Base-by-base conservation (phyloP, 2,888 invertebrate species). In the Drosophila phalerata region DNA sequence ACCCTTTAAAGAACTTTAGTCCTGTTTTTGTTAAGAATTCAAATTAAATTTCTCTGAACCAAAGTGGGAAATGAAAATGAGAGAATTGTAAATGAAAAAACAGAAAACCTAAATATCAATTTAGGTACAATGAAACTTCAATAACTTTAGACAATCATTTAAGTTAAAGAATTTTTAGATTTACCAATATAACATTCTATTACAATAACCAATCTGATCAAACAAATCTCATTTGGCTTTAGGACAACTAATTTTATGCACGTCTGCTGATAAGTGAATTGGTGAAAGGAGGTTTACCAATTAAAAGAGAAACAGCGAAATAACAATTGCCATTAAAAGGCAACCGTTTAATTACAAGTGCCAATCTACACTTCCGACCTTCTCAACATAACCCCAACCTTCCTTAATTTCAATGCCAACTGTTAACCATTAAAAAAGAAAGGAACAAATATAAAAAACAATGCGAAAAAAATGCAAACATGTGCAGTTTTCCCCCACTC, bases 271-370 rank as follows among this genome's bases (percentile, higher is more conserved):
- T 62, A 62, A 40, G 40, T 51, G 45, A 56, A 56, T 56, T 17
- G 60, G 10, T 37, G 32, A 47, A 40, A 53, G 11, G 28, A 38
- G 48, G 34, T 42, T 57, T 32, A 6, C 22, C 70, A 30, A 30
- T 58, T 70, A 37, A 56, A 28, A 15, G 28, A 28, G 47, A 49
- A 53, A 49, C 42, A 61, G 30, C 45, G 43, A 15, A 43, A 40
- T 34, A 66, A 58, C 49, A 60, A 82, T 69, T 71, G 67, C 32
- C 64, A 82, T 71, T 77, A 73, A 82, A 67, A 65, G 64, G 70
- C 69, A 73, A 82, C 53, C 65, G 56, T 65, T 88, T 88, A 88
- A 84, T 84, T 84, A 73, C 88, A 79, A 88, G 57, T 80, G 74
- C 61, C 88, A 85, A 88, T 88, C 88, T 63, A 73, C 61, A 58